phyloP scores from a whole-genome alignment of 2,888 invertebrate genomes.

The Troides oblongomaculatus region DNA sequence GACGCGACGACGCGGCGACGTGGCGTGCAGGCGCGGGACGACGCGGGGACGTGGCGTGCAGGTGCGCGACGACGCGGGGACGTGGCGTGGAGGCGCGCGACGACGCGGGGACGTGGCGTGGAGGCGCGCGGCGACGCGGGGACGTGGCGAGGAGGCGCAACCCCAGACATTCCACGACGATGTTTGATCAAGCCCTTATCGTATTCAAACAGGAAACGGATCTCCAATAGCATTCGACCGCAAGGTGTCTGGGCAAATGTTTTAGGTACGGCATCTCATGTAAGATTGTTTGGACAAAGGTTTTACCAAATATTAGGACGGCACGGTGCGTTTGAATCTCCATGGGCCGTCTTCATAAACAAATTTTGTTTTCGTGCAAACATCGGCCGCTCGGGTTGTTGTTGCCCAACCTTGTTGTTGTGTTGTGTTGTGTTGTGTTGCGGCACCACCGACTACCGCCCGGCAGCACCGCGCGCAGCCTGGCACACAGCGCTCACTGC shows the following conservation, averaged over 20 bases:
- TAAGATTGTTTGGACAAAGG: slow-evolving; percentile 45
- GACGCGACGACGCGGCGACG: too few relatives aligned
- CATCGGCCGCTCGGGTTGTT: slow-evolving; percentile 35
- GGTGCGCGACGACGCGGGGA: too few relatives aligned
- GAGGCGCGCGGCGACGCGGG: not conserved
- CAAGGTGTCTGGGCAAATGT: slow-evolving; percentile 47
- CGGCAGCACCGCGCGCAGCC: slow-evolving; percentile 10
- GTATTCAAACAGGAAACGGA: slow-evolving; percentile 56
- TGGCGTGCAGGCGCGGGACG: too few relatives aligned
- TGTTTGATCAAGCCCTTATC: slow-evolving; percentile 58
- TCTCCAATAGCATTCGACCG: slow-evolving; percentile 40
- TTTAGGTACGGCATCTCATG: slow-evolving; percentile 43
- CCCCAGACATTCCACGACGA: slow-evolving; percentile 46
- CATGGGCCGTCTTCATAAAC: slow-evolving; percentile 45
- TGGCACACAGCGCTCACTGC: not conserved
- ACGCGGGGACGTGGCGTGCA: too few relatives aligned
- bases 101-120: too few relatives aligned
- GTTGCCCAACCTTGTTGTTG: too few relatives aligned
- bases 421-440: too few relatives aligned
- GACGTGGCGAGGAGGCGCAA: not conserved
- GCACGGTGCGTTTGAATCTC: slow-evolving; percentile 49
- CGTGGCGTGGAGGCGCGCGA: too few relatives aligned
- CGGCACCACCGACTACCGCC: slow-evolving; percentile 9
- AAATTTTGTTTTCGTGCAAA: slow-evolving; percentile 40
- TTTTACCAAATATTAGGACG: slow-evolving; percentile 48